Evolutionary conservation across 2,888 invertebrate genomes (phyloP), one percentile per base, ranked within the genome.

Genomic region (Ectropis crepuscularia): DNA sequence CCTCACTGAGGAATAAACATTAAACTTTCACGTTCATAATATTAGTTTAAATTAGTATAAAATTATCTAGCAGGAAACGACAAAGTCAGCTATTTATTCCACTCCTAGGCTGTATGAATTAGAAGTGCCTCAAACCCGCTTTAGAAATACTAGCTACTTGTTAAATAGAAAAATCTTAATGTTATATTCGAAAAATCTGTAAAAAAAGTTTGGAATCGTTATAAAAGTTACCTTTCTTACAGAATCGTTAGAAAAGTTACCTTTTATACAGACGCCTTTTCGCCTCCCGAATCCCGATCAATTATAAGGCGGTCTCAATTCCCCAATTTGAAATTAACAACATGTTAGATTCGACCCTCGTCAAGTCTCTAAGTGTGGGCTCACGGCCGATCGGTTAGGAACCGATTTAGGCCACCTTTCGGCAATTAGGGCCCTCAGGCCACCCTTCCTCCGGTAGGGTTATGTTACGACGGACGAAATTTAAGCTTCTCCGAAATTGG

Each of bases 281-380:
- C 48, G 53, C 39, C 36, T 48, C 43, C 47, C 16, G 6, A 48
- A 50, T 48, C 49, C 55, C 43, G 49, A 57, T 49, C 60, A 61
- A 61, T 61, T 61, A 65, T 61, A 65, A 60, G 48, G 47, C 54
- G 50, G 53, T 60, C 64, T 61, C 57, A 53, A 63, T 63, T 53
- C 54, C 59, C 54, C 60, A 61, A 58, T 63, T 66, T 55, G 63
- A 62, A 66, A 69, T 69, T 37, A 69, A 64, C 65, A 65, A 61
- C 59, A 70, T 62, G 63, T 69, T 51, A 53, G 53, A 46, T 39
- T n/a, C 57, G 43, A 62, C 59, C 65, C 63, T 65, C 63, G 46
- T 68, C 63, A 63, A 48, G 47, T 4, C 46, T 36, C 37, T 41
- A 38, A 53, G 62, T 51, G 55, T 39, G 43, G 62, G 60, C 63